A percentile compares a stretch with the other conserved stretches of the same genome.
phyloP scores from a whole-genome alignment of 2,113 vertebrate genomes.

The Brachirus orientalis region DNA sequence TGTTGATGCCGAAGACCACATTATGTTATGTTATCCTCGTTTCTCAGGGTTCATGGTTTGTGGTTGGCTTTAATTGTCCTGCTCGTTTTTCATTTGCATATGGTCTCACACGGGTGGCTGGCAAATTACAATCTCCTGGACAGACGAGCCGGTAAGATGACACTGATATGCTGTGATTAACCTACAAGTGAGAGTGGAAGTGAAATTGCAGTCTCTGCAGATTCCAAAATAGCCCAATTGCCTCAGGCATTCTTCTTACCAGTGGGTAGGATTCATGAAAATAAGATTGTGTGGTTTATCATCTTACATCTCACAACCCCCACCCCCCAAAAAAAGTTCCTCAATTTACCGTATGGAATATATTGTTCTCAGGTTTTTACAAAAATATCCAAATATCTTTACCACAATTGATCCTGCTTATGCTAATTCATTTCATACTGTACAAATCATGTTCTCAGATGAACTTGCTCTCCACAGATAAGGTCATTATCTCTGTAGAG shows the following conservation, averaged over 20 bases:
- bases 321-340: background rate
- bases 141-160: conserved; percentile 30
- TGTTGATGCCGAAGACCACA: conserved; percentile 18
- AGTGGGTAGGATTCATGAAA: conserved; percentile 45
- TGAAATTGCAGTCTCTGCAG: conserved; percentile 27
- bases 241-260: conserved; percentile 19
- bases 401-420: conserved; percentile 13
- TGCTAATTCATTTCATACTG: conserved; percentile 20
- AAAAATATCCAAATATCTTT: conserved; percentile 25
- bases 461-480: background rate
- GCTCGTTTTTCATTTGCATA: conserved; percentile 40
- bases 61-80: conserved; percentile 40
- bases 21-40: conserved; percentile 28
- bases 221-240: conserved; percentile 37
- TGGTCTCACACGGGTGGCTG: conserved; percentile 13
- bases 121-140: conserved; percentile 35
- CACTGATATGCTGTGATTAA: conserved; percentile 57
- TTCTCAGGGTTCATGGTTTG: conserved; percentile 37
- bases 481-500: conserved; percentile 13
- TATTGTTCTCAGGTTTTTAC: conserved; percentile 17
- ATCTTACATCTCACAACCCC: conserved; percentile 4
- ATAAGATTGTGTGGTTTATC: conserved; percentile 54
- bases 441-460: conserved; percentile 6
- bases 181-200: conserved; percentile 32
- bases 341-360: conserved; percentile 38